Evolutionary conservation across 2,888 invertebrate species (phyloP), one percentile per base, ranked within the genome.

Genomic region (Thumatha senex): DNA sequence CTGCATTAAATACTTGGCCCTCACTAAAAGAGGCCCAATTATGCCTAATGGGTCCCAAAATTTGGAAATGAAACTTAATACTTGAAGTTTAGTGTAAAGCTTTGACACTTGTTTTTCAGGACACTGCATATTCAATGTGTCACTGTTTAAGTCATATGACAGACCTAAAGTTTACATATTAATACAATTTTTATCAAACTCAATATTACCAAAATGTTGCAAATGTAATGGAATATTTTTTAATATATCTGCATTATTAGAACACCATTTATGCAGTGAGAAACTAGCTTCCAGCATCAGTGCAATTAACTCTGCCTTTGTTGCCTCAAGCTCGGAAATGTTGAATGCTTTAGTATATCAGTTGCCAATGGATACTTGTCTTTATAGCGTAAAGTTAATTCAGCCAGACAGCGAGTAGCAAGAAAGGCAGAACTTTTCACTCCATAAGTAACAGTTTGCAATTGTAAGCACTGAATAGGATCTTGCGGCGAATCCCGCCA

Each of bases 181-280:
- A 15, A 40, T 40, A 13, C 40, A 15, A 40, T 40, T 40, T 15
- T 40, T 40, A 40, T 40, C 40, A 40, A 40, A 40, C 7, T 40
- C 29, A 11, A 40, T 15, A 40, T 40, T 18, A 14, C 15, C 40
- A 40, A 40, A 40, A 29, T 15, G 15, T 24, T n/a, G 15, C n/a
- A 40, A 40, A 13, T 44, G 14, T 7, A 30, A 10, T 34, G 44
- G 34, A 10, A 44, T 44, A 44, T 33, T 14, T 13, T 44, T 31
- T 34, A 44, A 33, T 9, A 44, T 33, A 12, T 33, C 44, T 11
- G 7, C 15, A 44, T 44, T 12, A 44, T 44, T 33, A 1, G 44
- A 33, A 18, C 18, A 44, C 44, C 44, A 44, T 18, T 44, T 44
- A 33, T 44, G 44, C 9, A 44, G 34, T 30, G 31, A 11, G 34